Evolutionary conservation across 1,140 invertebrate species (phyloP).

Genomic region (Drosophila bocki): DNA sequence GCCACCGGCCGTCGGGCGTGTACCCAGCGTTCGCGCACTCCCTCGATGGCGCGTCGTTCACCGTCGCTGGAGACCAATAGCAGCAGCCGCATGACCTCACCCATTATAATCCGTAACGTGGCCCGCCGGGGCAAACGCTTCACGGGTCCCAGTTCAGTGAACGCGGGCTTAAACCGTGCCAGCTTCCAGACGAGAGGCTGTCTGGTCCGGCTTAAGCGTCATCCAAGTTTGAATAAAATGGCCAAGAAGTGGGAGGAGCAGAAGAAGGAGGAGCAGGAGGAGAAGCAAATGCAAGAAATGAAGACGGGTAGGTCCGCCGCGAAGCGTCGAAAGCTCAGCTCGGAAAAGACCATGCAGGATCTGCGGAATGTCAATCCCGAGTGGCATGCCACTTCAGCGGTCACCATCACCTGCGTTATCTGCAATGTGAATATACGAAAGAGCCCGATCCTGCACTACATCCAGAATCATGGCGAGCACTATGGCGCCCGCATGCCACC

Average conservation of each 20-base stretch:
- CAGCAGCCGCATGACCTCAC: slow-evolving; percentile 5
- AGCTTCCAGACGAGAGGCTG: not conserved
- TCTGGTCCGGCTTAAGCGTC: not conserved
- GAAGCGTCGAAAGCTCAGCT: not conserved
- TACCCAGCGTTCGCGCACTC: slow-evolving; percentile 24
- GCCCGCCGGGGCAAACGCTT: slow-evolving; percentile 53
- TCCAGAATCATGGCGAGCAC: slow-evolving; percentile 87
- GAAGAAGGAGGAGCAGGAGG: too few relatives aligned
- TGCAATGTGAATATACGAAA: slow-evolving; percentile 81
- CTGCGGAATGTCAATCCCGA: slow-evolving; percentile 35
- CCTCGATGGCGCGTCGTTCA: not conserved
- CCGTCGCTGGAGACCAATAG: not conserved
- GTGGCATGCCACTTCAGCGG: slow-evolving; percentile 50
- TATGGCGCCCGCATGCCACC: slow-evolving; percentile 86
- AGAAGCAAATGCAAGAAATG: not conserved
- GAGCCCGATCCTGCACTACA: slow-evolving; percentile 86
- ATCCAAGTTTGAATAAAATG: not conserved
- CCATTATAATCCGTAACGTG: slow-evolving; percentile 34
- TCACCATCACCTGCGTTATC: slow-evolving; percentile 80
- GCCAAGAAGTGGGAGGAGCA: not conserved
- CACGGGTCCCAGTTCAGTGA: not conserved
- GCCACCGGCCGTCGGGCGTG: slow-evolving; percentile 86
- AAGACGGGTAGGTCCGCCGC: not conserved
- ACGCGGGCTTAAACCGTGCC: slow-evolving; percentile 7
- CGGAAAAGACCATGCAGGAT: too few relatives aligned